Percentiles rank a stretch among this genome's conserved stretches.
phyloP scores from a whole-genome alignment of 2,888 invertebrate genomes.

The Diadegma fenestrale region DNA sequence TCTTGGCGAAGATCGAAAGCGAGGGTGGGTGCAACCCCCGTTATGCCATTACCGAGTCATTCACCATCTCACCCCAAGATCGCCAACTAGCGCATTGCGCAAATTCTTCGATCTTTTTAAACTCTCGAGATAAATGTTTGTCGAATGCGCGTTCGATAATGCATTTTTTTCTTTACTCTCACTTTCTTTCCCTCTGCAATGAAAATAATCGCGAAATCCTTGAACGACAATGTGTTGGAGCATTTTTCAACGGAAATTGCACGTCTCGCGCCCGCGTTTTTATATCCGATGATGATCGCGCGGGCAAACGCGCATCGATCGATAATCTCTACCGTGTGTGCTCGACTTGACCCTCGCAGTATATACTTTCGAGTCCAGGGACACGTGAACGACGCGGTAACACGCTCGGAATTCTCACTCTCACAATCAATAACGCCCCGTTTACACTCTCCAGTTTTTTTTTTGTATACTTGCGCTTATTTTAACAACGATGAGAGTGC shows the following conservation, averaged over 20 bases:
- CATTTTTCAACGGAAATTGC: slow-evolving; percentile 2
- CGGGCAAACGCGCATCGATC: slow-evolving; percentile 58
- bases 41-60: slow-evolving; percentile 36
- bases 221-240: background rate
- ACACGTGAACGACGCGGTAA: slow-evolving; percentile 65
- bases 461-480: slow-evolving; percentile 33
- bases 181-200: background rate
- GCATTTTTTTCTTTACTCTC: background rate
- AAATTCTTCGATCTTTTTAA: slow-evolving; percentile 45
- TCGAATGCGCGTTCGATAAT: background rate
- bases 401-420: slow-evolving; percentile 61
- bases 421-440: slow-evolving; percentile 74
- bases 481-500: slow-evolving; percentile 7
- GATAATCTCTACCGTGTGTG: slow-evolving; percentile 60
- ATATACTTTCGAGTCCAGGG: slow-evolving; percentile 68
- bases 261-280: slow-evolving; percentile 2
- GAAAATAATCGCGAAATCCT: background rate
- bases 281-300: slow-evolving; percentile 53
- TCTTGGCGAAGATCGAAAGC: slow-evolving; percentile 37
- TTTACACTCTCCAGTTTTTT: slow-evolving; percentile 66
- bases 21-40: slow-evolving; percentile 30
- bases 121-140: background rate
- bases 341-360: slow-evolving; percentile 70
- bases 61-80: slow-evolving; percentile 14
- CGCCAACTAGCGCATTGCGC: slow-evolving; percentile 67